These are phyloP conservation scores for Lampropteryx suffumata DNA, from an alignment of 2,888 invertebrate genomes.

Conservation along the genomic window DNA sequence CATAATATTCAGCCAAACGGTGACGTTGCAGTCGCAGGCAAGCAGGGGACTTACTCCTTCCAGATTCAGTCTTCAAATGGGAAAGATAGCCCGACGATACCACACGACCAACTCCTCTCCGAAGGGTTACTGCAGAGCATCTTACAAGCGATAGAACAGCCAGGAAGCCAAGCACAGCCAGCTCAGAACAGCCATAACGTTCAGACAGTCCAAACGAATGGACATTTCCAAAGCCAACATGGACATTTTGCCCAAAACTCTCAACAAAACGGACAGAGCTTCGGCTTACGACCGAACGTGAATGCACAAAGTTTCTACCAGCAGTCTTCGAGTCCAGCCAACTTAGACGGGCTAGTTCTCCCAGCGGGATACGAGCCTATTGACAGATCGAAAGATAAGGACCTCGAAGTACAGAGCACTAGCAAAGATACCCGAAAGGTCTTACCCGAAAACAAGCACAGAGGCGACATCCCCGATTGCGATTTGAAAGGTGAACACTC, in stretches of 20 bases:
- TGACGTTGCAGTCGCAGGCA: slow-evolving; percentile 51
- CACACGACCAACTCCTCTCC: slow-evolving; percentile 90
- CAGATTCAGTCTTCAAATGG: slow-evolving; percentile 89
- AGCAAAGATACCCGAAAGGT: slow-evolving; percentile 42
- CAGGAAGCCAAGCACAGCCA: slow-evolving; percentile 42
- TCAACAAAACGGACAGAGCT: slow-evolving; percentile 8
- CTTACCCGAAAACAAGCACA: slow-evolving; percentile 45
- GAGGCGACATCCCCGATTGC: slow-evolving; percentile 61
- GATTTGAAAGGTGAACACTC: slow-evolving; percentile 73
- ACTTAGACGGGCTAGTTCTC: slow-evolving; percentile 58
- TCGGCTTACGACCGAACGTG: not conserved
- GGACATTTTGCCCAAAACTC: slow-evolving; percentile 11
- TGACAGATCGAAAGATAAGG: slow-evolving; percentile 57
- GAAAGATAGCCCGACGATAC: slow-evolving; percentile 71
- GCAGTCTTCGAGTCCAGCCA: slow-evolving; percentile 36
- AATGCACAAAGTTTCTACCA: slow-evolving; percentile 22
- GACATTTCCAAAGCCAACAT: slow-evolving; percentile 21
- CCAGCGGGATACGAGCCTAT: slow-evolving; percentile 74
- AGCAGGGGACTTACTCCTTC: slow-evolving; percentile 86
- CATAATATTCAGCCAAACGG: slow-evolving; percentile 49
- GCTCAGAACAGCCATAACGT: slow-evolving; percentile 22
- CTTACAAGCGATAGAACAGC: slow-evolving; percentile 91
- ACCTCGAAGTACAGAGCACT: slow-evolving; percentile 57
- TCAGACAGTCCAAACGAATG: slow-evolving; percentile 17
- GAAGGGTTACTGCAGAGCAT: slow-evolving; percentile 92